Evolutionary conservation across 2,113 vertebrate species (phyloP).

Genomic region (Ophthalmolycus amberensis): DNA sequence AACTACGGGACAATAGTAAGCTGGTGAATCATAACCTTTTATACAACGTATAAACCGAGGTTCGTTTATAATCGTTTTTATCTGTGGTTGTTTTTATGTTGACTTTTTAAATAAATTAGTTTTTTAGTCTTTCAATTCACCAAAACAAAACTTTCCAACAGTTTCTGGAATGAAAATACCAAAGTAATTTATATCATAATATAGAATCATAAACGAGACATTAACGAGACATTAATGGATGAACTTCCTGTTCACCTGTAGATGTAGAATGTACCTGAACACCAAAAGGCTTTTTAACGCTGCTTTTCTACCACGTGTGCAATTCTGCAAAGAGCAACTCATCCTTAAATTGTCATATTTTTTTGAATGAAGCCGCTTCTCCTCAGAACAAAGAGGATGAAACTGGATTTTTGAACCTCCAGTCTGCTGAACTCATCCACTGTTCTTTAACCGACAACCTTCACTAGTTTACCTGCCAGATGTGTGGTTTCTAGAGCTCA

Average conservation of each 20-base stretch:
- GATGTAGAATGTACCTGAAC: background rate
- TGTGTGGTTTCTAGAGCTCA: background rate
- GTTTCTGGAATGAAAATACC: background rate
- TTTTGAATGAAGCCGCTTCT: background rate
- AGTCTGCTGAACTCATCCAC: background rate
- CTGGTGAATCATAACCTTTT: background rate
- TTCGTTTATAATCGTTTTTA: background rate
- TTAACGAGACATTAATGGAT: background rate
- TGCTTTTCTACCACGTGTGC: constrained; percentile 11
- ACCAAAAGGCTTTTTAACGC: background rate
- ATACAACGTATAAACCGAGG: background rate
- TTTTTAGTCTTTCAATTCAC: background rate
- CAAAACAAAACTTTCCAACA: background rate
- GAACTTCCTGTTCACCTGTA: background rate
- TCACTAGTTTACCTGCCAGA: background rate
- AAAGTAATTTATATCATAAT: background rate
- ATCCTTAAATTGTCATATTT: background rate
- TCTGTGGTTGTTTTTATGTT: background rate
- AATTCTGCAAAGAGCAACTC: background rate
- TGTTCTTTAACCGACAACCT: background rate
- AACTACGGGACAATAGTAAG: background rate
- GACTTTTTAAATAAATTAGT: background rate
- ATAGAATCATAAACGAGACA: background rate
- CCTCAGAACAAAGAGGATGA: too few species aligned
- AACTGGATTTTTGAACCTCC: background rate